Percentiles rank a stretch among this genome's conserved stretches.
Conservation (phyloP, 2,113 vertebrate genomes). For the Hemibagrus wyckioides region DNA sequence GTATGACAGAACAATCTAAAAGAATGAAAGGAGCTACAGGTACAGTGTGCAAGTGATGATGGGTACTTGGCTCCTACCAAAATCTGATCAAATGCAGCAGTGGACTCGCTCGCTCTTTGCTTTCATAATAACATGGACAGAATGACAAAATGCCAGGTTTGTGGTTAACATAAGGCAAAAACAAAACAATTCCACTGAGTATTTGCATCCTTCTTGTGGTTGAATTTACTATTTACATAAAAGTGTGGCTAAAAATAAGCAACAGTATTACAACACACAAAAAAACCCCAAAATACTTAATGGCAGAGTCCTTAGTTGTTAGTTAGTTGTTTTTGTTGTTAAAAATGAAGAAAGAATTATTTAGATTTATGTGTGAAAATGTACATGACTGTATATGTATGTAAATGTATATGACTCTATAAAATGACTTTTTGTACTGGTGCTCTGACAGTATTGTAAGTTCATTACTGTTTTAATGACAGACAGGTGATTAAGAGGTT, state of each 20-base stretch:
- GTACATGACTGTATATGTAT: background rate
- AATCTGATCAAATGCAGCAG: background rate
- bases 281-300: background rate
- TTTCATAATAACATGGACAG: too few species aligned
- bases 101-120: background rate
- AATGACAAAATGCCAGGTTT: background rate
- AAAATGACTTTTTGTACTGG: background rate
- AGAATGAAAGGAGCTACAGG: background rate
- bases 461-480: background rate
- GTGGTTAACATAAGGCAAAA: background rate
- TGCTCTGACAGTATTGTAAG: background rate
- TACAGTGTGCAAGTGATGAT: background rate
- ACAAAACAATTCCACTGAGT: background rate
- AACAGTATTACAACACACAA: background rate
- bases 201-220: background rate
- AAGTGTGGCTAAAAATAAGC: background rate
- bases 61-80: background rate
- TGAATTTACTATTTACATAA: background rate
- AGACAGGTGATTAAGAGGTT: background rate
- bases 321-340: too few species aligned
- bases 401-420: background rate
- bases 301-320: too few species aligned
- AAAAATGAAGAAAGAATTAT: background rate
- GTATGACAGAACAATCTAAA: background rate
- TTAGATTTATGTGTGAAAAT: background rate